Evolutionary conservation across 2,797 vertebrate species (phyloP).

Genomic region (Naso thynnoides): DNA sequence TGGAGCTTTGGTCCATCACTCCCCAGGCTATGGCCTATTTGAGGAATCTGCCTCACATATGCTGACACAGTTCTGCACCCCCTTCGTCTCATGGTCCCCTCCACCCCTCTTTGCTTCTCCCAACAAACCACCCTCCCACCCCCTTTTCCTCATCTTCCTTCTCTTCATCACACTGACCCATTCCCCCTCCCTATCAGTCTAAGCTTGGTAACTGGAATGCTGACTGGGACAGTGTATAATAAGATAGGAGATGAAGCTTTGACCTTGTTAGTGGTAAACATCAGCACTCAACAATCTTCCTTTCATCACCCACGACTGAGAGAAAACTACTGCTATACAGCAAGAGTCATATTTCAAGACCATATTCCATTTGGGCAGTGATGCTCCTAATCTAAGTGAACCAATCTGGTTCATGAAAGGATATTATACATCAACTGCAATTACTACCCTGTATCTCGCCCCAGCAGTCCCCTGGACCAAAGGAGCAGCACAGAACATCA

Average conservation of each 20-base stretch:
- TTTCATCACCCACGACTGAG: conserved; percentile 7
- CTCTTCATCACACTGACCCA: conserved; percentile 32
- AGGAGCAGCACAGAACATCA: conserved; percentile 46
- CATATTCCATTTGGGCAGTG: conserved; percentile 7
- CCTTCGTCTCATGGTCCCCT: conserved; percentile 11
- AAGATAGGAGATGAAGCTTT: conserved; percentile 55
- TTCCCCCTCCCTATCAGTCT: conserved; percentile 8
- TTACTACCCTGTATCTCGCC: conserved; percentile 31
- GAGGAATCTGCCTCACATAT: conserved; percentile 76
- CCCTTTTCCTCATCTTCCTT: conserved; percentile 42
- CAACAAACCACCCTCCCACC: conserved; percentile 6
- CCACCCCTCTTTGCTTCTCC: conserved; percentile 26
- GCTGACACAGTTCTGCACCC: conserved; percentile 74
- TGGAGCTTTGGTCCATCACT: conserved; percentile 63
- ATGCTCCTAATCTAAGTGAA: neutral
- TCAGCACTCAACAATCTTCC: conserved; percentile 30
- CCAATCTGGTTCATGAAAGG: conserved; percentile 35
- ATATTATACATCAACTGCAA: conserved; percentile 42
- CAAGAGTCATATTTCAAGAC: conserved; percentile 11
- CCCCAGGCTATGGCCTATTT: conserved; percentile 78
- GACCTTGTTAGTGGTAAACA: conserved; percentile 43
- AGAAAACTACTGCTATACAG: neutral
- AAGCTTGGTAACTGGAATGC: conserved; percentile 56
- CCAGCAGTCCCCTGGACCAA: conserved; percentile 47
- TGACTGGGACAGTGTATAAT: conserved; percentile 65